These are phyloP conservation scores for Diplolepis rosae DNA, from an alignment of 2,888 invertebrate species.

Conservation along the genomic window DNA sequence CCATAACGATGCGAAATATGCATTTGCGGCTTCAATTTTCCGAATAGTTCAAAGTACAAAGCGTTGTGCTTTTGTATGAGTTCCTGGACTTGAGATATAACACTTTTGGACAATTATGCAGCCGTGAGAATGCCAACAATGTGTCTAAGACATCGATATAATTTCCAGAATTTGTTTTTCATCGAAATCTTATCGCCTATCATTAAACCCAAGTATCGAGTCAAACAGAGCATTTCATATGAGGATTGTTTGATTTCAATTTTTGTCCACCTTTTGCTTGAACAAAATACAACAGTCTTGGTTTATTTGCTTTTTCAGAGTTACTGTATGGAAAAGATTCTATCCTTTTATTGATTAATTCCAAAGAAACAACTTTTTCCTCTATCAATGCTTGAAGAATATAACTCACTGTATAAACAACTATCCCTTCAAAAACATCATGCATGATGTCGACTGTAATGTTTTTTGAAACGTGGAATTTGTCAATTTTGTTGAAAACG, in stretches of 20 bases:
- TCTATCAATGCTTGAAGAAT: neutral
- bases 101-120: slow-evolving; percentile 30
- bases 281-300: slow-evolving; percentile 17
- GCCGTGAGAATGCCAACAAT: slow-evolving; percentile 35
- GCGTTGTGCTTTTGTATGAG: slow-evolving; percentile 33
- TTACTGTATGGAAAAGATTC: slow-evolving; percentile 15
- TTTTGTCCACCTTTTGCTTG: slow-evolving; percentile 12
- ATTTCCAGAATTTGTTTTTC: slow-evolving; percentile 23
- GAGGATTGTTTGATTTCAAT: slow-evolving; percentile 30
- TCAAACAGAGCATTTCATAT: slow-evolving; percentile 37
- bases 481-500: slow-evolving; percentile 23
- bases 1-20: slow-evolving; percentile 36
- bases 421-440: slow-evolving; percentile 10
- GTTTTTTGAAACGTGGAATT: slow-evolving; percentile 33
- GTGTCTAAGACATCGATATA: slow-evolving; percentile 28
- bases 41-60: slow-evolving; percentile 36
- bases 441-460: slow-evolving; percentile 2
- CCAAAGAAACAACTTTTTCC: neutral
- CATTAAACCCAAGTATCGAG: slow-evolving; percentile 39
- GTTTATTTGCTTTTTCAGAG: slow-evolving; percentile 12
- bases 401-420: neutral
- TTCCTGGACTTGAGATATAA: slow-evolving; percentile 27
- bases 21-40: slow-evolving; percentile 38
- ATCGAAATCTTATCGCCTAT: slow-evolving; percentile 38
- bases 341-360: neutral